Evolutionary conservation across 2,797 vertebrate genomes (phyloP).

Genomic region (Ptychobarbus kaznakovi): DNA sequence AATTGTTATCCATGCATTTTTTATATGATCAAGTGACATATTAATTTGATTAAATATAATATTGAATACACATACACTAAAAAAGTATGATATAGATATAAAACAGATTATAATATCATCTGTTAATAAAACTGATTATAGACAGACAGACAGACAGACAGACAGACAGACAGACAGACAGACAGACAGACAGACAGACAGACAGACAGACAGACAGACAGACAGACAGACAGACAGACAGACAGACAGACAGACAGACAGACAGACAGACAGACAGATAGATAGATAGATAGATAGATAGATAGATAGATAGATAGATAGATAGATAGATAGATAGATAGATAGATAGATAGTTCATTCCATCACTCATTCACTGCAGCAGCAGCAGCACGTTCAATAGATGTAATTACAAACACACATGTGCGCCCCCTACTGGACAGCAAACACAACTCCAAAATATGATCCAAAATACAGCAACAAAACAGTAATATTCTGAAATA

Average conservation of each 20-base stretch:
- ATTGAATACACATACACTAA: not conserved
- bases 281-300: not conserved
- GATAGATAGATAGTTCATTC: conserved; percentile 40
- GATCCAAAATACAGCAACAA: not conserved
- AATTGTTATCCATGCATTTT: not conserved
- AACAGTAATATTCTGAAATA: not conserved
- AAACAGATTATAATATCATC: too few species aligned
- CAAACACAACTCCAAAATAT: not conserved
- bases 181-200: too few species aligned
- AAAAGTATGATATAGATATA: not conserved
- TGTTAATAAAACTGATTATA: not conserved
- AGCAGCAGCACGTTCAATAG: conserved; percentile 59
- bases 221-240: conserved; percentile 13
- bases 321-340: too few species aligned
- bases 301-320: not conserved
- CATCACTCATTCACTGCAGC: conserved; percentile 68
- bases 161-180: not conserved
- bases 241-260: not conserved
- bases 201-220: too few species aligned
- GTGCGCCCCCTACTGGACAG: conserved; percentile 66
- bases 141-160: conserved; percentile 7
- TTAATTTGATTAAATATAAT: not conserved
- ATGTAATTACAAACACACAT: conserved; percentile 43
- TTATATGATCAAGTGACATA: not conserved
- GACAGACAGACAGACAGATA: not conserved